Conservation (phyloP, 2,113 vertebrate species). For the Eulemur rufifrons region DNA sequence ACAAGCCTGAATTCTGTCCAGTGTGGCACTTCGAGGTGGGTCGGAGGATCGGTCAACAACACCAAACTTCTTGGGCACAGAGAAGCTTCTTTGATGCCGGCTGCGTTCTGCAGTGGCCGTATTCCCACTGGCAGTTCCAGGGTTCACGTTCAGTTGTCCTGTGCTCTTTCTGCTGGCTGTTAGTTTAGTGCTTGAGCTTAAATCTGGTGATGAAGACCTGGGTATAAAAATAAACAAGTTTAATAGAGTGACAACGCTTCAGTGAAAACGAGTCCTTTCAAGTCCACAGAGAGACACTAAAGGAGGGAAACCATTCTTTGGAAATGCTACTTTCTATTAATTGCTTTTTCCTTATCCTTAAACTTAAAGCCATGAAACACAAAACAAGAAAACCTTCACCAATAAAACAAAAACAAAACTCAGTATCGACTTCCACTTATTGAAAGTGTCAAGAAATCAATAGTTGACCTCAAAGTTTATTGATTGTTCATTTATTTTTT, state of each 20-base stretch:
- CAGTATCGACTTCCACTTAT: not conserved
- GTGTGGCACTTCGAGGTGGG: constrained; percentile 95
- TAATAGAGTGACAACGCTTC: not conserved
- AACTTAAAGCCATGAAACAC: not conserved
- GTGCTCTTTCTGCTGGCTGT: constrained; percentile 96
- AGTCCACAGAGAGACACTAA: not conserved
- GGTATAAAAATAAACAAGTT: constrained; percentile 51
- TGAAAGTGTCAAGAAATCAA: not conserved
- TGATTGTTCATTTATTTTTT: not conserved
- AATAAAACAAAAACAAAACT: not conserved
- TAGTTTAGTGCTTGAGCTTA: constrained; percentile 92
- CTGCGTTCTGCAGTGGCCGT: constrained; percentile 91
- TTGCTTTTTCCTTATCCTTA: not conserved
- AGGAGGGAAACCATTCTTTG: not conserved
- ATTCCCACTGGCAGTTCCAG: constrained; percentile 83
- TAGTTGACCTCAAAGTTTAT: not conserved
- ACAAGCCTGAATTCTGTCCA: constrained; percentile 97
- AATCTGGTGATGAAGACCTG: constrained; percentile 95
- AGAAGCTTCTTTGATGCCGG: constrained; percentile 97
- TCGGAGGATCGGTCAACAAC: constrained; percentile 91
- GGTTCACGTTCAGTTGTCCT: constrained; percentile 94
- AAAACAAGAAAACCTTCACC: not conserved
- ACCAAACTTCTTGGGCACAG: constrained; percentile 99
- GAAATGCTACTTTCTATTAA: not conserved
- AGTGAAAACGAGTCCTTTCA: not conserved